Evolutionary conservation across 2,888 invertebrate genomes (phyloP).

Genomic region (Agrochola macilenta): DNA sequence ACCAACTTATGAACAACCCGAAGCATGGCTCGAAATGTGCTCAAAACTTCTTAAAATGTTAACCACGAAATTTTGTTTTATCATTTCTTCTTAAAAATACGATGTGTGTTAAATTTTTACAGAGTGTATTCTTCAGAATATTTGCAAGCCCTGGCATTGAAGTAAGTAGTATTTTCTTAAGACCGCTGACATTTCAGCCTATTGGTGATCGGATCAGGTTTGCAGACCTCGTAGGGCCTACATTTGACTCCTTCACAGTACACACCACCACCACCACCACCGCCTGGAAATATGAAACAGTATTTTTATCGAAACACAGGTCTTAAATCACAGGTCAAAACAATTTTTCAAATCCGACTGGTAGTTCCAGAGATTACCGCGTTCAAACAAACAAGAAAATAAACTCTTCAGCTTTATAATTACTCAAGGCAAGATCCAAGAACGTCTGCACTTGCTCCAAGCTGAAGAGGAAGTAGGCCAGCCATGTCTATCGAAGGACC

Average conservation of each 20-base stretch:
- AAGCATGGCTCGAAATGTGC: neutral
- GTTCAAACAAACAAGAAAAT: too few species aligned
- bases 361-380: too few species aligned
- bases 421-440: too few species aligned
- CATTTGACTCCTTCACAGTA: conserved; percentile 90
- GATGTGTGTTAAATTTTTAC: neutral
- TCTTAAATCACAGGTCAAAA: too few species aligned
- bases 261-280: conserved; percentile 9
- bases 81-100: neutral
- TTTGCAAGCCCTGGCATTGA: neutral
- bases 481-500: too few species aligned
- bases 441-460: too few species aligned
- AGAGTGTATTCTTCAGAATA: neutral
- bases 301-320: neutral
- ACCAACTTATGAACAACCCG: neutral
- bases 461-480: neutral
- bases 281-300: conserved; percentile 9
- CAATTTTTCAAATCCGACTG: too few species aligned
- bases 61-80: neutral
- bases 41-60: neutral
- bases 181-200: conserved; percentile 88
- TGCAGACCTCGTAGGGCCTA: conserved; percentile 92
- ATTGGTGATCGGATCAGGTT: conserved; percentile 91
- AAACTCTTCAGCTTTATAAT: too few species aligned
- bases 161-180: neutral